Evolutionary conservation across 1,140 invertebrate genomes (phyloP), one percentile per base, ranked within the genome.

Genomic region (Aricia agestis): DNA sequence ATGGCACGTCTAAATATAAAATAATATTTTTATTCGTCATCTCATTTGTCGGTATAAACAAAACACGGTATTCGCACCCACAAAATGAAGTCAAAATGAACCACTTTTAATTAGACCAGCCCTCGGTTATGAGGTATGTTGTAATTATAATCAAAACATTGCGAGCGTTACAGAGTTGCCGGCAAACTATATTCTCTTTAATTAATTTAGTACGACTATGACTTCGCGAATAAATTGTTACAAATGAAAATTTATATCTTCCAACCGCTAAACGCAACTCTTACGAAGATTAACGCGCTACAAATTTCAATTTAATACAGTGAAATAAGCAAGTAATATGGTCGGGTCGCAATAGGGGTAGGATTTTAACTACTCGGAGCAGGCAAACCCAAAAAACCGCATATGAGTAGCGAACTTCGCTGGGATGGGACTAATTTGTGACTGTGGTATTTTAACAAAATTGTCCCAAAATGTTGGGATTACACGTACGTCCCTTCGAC

Each of bases 81-180:
- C 66, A 63, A 65, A 70, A 71, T 61, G 67, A 67, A 67, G 63
- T 63, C 31, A 63, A 36, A 61, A 67, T n/a, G 65, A 74, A 75
- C 72, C 61, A 65, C 71, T 58, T 71, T 72, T 78, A 82, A 80
- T 81, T 83, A 82, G 77, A 74, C 73, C 73, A 71, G 68, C 70
- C 74, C 75, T 74, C 63, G 72, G 68, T 69, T 68, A 79, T 73
- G 69, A 72, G 71, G 74, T 73, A 74, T 75, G 72, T 74, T 78
- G 75, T 76, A 80, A 81, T 79, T 79, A 79, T 79, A 79, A 78
- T 80, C 74, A 81, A 75, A 80, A 78, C 76, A 77, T 72, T 78
- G 73, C 74, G 73, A 71, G 57, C 59, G 59, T 63, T 18, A 63
- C 59, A 11, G 45, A 63, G 70, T 41, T 66, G 52, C 63, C 67